phyloP scores from a whole-genome alignment of 1,140 invertebrate genomes.

The Tetramorium alpestre region DNA sequence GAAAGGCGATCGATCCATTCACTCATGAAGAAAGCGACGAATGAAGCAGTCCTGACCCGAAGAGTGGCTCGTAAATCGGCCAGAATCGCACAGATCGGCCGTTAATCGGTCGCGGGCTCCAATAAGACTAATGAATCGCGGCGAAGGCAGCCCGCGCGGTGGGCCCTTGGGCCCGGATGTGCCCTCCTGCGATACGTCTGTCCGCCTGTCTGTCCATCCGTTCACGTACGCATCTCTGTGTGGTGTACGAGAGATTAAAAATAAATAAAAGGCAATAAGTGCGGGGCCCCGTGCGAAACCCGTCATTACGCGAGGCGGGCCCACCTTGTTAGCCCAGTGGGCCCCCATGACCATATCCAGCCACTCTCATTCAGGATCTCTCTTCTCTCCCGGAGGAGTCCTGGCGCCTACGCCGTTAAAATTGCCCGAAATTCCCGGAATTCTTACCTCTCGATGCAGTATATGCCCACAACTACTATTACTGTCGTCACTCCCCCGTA shows the following conservation, averaged over 20 bases:
- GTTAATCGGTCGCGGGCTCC: conserved; percentile 67
- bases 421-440: conserved; percentile 85
- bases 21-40: conserved; percentile 53
- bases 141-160: conserved; percentile 41
- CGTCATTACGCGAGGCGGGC: conserved; percentile 85
- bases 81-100: conserved; percentile 55
- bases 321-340: conserved; percentile 84
- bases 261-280: conserved; percentile 86
- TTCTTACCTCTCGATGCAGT: conserved; percentile 70
- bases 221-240: conserved; percentile 67
- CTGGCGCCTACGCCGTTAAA: conserved; percentile 85
- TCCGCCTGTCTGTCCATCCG: conserved; percentile 67
- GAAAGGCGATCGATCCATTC: not conserved
- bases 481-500: conserved; percentile 59
- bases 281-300: conserved; percentile 85
- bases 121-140: conserved; percentile 80
- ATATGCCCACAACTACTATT: conserved; percentile 44
- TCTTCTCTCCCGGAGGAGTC: conserved; percentile 70
- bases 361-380: conserved; percentile 82
- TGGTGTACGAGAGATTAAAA: conserved; percentile 80
- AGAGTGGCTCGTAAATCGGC: conserved; percentile 62
- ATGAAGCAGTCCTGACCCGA: conserved; percentile 48
- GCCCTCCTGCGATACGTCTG: conserved; percentile 74
- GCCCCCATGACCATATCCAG: conserved; percentile 77
- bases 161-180: conserved; percentile 83